Conservation (phyloP, 2,113 vertebrate species). For the Galemys pyrenaicus region DNA sequence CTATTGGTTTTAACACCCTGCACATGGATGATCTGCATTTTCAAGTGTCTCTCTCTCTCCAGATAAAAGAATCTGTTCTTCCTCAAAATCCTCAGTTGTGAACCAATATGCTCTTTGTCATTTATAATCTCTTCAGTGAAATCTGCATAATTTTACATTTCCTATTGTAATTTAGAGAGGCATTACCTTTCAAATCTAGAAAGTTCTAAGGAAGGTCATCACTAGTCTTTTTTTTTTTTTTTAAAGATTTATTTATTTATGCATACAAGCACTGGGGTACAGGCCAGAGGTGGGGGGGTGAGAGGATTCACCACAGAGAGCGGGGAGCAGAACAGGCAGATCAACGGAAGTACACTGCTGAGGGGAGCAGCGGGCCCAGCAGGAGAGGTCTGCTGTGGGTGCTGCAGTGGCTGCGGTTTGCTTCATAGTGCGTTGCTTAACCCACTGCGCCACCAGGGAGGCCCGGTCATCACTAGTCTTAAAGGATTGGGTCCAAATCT, state of each 20-base stretch:
- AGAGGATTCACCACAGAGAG: too few species aligned
- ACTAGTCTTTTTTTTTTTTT: too few species aligned
- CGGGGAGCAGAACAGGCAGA: too few species aligned
- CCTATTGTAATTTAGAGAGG: constrained; percentile 6
- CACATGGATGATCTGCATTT: background rate
- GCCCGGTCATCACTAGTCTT: background rate
- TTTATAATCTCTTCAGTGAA: constrained; percentile 25
- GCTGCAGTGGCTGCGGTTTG: too few species aligned
- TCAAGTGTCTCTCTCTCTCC: background rate
- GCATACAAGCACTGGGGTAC: too few species aligned
- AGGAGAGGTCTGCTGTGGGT: too few species aligned
- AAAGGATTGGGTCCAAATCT: background rate
- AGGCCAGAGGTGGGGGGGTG: too few species aligned
- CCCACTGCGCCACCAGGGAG: too few species aligned
- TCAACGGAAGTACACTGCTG: too few species aligned
- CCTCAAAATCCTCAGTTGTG: background rate
- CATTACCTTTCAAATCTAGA: constrained; percentile 14
- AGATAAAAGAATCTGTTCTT: constrained; percentile 2
- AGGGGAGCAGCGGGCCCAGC: too few species aligned
- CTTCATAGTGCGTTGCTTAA: too few species aligned
- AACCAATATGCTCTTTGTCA: background rate
- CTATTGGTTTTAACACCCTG: background rate
- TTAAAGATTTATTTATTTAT: too few species aligned
- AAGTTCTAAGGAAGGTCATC: background rate
- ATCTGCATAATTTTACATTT: constrained; percentile 44